Base-by-base conservation (phyloP, 2,888 invertebrate genomes). In the Ctenicera cuprea region DNA sequence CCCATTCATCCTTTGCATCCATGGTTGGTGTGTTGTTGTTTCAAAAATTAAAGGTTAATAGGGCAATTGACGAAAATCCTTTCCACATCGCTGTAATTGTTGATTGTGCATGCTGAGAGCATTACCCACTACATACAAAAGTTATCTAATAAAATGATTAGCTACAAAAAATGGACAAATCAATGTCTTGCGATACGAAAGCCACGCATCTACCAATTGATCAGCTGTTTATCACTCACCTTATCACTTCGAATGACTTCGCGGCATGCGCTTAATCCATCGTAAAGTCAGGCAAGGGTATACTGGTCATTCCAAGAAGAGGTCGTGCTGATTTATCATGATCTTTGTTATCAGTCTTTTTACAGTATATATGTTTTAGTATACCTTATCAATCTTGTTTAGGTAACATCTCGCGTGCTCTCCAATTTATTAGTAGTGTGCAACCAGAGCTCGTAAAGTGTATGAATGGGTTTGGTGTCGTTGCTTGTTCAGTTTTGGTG, bases 231-330 rank as follows among this genome's bases (percentile, higher is more conserved):
- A 38, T 69, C 50, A 52, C 37, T n/a, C 22, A 45, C 30, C 18
- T 73, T 75, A 64, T 73, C 69, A 57, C 7, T 50, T 57, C 5
- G 33, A 62, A 16, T 26, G 22, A 20, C 26, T 64, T 48, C 54
- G 20, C 63, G 33, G 22, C 48, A 41, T 52, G 52, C 48, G 18
- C 37, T 71, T 65, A 62, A 48, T 63, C 26, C 22, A 38, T 33
- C 8, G 52, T 52, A 73, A 73, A 65, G 73, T 73, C 73, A 69
- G 18, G 59, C 74, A 74, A 74, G 74, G 74, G 71, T 74, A 74
- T 30, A 54, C 52, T 67, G 74, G 71, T 74, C 74, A 74, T 45
- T 74, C 71, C 22, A 65, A 45, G 69, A 69, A 68, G 71, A 74
- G 71, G 67, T 71, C 71, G 61, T 37, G 62, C 45, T 45, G 43